Percentiles rank a stretch among this genome's conserved stretches.
These are phyloP conservation scores for Stichopus chloronotus DNA, from an alignment of 35 echinoderm and acorn worm genomes.

Conservation along the genomic window DNA sequence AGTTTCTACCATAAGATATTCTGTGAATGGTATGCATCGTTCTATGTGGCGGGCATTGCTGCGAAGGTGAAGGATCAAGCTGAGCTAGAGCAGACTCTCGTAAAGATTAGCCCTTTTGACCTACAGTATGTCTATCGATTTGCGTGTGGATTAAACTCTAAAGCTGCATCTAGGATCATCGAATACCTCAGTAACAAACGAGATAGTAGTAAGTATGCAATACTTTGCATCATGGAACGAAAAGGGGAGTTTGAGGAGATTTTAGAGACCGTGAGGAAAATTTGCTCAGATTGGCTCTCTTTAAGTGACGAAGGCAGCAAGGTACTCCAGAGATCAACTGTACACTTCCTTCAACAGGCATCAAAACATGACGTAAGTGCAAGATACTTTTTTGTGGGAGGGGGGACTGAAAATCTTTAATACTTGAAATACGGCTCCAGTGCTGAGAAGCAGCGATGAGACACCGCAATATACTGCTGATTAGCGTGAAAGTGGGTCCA, in stretches of 20 bases:
- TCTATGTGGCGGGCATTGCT: not conserved
- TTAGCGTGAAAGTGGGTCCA: too few species aligned
- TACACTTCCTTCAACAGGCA: not conserved
- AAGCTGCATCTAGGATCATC: not conserved
- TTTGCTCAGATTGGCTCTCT: not conserved
- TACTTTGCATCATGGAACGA: not conserved
- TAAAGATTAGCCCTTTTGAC: not conserved
- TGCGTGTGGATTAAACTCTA: not conserved
- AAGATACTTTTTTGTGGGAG: too few species aligned
- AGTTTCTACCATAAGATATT: not conserved
- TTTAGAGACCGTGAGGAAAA: not conserved
- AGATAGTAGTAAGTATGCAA: not conserved
- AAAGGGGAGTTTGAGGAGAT: not conserved
- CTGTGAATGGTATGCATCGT: not conserved
- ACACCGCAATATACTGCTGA: too few species aligned
- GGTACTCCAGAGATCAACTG: not conserved
- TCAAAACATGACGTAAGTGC: not conserved
- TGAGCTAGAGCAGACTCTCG: not conserved
- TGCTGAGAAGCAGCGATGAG: too few species aligned
- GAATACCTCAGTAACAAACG: not conserved
- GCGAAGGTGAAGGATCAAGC: not conserved
- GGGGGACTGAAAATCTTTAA: too few species aligned
- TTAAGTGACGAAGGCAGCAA: not conserved
- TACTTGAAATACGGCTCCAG: too few species aligned
- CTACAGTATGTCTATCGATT: not conserved